These are phyloP conservation scores for Gambelia wislizenii DNA, from an alignment of 2,797 vertebrate genomes.

Conservation along the genomic window DNA sequence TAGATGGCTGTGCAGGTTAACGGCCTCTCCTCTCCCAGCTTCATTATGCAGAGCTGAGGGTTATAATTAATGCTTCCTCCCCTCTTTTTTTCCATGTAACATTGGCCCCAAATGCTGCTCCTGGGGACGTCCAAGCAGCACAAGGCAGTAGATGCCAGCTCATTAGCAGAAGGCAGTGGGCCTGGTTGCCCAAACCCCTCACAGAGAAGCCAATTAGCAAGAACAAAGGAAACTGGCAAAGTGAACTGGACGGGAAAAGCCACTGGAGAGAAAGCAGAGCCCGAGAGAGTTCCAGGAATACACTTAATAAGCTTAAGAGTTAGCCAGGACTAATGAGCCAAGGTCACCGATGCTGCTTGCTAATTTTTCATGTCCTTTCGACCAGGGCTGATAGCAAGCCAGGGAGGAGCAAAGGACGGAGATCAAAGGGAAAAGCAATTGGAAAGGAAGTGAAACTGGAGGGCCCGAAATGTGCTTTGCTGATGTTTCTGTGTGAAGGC, in stretches of 20 bases:
- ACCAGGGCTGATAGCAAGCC: background rate
- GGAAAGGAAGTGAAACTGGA: background rate
- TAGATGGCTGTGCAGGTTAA: background rate
- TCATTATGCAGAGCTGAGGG: background rate
- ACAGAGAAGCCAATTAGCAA: conserved; percentile 59
- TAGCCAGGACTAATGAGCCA: conserved; percentile 33
- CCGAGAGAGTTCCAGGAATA: conserved; percentile 65
- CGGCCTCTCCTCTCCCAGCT: background rate
- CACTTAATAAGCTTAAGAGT: conserved; percentile 64
- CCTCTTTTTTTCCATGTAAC: conserved; percentile 36
- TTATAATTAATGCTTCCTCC: background rate
- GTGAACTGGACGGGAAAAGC: conserved; percentile 52
- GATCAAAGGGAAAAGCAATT: background rate
- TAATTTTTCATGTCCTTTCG: conserved; percentile 57
- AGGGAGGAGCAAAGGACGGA: background rate
- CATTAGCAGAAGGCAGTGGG: conserved; percentile 66
- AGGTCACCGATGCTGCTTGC: conserved; percentile 35
- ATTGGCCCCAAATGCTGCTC: conserved; percentile 34
- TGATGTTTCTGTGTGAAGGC: too few species aligned
- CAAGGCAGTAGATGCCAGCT: conserved; percentile 62
- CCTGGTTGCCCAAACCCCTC: conserved; percentile 8
- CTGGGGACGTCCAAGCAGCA: background rate
- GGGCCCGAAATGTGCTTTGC: background rate
- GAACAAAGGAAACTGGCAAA: conserved; percentile 68
- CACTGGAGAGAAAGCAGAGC: conserved; percentile 23